phyloP scores from a whole-genome alignment of 2,113 vertebrate species.

The Montifringilla adamsi region DNA sequence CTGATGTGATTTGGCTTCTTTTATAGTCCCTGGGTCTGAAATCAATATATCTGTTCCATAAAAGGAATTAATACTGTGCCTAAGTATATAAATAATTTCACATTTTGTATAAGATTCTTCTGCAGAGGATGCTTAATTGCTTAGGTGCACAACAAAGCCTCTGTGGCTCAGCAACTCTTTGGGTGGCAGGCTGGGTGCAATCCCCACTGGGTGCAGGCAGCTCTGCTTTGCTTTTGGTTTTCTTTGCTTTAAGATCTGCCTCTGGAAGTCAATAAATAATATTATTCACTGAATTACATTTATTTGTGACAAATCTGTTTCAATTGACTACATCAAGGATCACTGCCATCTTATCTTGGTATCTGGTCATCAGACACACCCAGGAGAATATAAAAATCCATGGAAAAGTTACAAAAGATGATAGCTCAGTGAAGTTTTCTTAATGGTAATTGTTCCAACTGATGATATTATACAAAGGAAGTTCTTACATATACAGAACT shows the following conservation, averaged over 20 bases:
- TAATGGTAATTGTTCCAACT: not conserved
- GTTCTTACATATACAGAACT: not conserved
- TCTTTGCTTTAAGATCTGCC: not conserved
- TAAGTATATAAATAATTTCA: not conserved
- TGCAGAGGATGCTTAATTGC: not conserved
- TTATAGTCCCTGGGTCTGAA: not conserved
- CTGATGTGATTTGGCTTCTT: not conserved
- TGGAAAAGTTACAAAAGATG: not conserved
- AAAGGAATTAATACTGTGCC: not conserved
- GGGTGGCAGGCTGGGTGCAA: not conserved
- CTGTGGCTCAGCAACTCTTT: not conserved
- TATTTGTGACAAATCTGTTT: not conserved
- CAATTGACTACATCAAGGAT: not conserved
- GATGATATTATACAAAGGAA: not conserved
- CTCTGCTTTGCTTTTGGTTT: not conserved
- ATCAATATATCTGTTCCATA: not conserved
- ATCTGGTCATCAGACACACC: not conserved
- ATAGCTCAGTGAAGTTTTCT: not conserved
- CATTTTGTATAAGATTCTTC: not conserved
- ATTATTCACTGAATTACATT: not conserved
- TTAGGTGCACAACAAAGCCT: not conserved
- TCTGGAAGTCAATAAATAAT: not conserved
- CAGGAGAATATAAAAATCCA: not conserved
- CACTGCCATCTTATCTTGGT: not conserved
- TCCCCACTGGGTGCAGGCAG: not conserved